Conservation (phyloP, 2,888 invertebrate genomes). For the Pasiphila rectangulata region DNA sequence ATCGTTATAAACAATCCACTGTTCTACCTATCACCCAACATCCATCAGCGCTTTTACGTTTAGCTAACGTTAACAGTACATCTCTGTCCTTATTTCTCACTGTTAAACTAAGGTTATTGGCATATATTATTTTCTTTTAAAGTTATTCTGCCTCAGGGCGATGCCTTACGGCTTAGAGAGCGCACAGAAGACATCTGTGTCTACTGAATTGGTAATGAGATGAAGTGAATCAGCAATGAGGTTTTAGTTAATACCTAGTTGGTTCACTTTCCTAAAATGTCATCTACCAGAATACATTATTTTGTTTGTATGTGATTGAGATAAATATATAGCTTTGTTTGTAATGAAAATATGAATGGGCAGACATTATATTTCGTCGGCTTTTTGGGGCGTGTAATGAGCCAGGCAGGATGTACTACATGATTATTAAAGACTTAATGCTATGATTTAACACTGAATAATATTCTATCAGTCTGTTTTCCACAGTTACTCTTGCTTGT, state of each 20-base stretch:
- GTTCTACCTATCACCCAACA: neutral
- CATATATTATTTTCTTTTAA: conserved; percentile 11
- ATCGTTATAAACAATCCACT: no score
- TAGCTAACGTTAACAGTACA: neutral
- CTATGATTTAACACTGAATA: no score
- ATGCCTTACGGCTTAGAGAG: neutral
- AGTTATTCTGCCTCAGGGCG: conserved; percentile 6
- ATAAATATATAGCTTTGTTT: no score
- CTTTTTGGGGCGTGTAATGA: no score
- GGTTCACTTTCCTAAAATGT: neutral
- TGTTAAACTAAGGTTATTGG: conserved; percentile 12
- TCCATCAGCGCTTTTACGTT: neutral
- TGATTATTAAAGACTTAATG: no score
- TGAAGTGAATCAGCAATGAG: conserved; percentile 6
- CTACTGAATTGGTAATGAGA: conserved; percentile 11
- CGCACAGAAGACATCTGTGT: conserved; percentile 6
- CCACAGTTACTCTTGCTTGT: no score
- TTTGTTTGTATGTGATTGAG: no score
- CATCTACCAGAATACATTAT: no score
- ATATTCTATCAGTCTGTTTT: no score
- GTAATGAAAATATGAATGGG: no score
- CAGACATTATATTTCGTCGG: no score
- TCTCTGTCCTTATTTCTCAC: conserved; percentile 10
- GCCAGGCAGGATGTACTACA: no score
- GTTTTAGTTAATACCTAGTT: neutral